Conservation (phyloP, 2,888 invertebrate genomes). For the Aphodius granarius region DNA sequence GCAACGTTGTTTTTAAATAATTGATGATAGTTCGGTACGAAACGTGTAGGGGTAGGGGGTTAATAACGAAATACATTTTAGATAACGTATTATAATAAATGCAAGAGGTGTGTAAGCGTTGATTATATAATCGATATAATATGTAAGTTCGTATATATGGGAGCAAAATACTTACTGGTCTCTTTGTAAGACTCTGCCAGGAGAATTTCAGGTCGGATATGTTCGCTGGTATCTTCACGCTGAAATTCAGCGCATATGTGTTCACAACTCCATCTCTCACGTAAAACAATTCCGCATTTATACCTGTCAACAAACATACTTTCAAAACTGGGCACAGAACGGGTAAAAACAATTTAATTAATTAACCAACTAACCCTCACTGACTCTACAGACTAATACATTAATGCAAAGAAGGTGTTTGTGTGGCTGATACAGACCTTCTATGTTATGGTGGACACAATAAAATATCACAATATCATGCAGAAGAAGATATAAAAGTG, state of each 20-base stretch:
- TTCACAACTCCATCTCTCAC: slow-evolving; percentile 83
- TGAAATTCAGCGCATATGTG: slow-evolving; percentile 82
- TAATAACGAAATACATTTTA: slow-evolving; percentile 4
- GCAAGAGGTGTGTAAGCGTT: slow-evolving; percentile 4
- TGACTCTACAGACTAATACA: too few species aligned
- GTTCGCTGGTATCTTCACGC: slow-evolving; percentile 77
- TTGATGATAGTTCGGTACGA: background rate
- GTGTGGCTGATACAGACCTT: too few species aligned
- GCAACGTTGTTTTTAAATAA: background rate
- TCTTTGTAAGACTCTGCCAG: slow-evolving; percentile 77
- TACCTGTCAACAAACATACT: slow-evolving; percentile 53
- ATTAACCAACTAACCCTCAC: too few species aligned
- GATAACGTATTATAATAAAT: slow-evolving; percentile 14
- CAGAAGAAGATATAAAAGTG: too few species aligned
- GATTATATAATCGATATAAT: slow-evolving; percentile 13
- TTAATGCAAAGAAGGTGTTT: too few species aligned
- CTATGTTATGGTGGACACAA: too few species aligned
- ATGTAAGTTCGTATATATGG: background rate
- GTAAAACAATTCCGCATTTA: slow-evolving; percentile 79
- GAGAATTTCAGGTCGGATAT: slow-evolving; percentile 82
- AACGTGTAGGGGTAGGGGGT: background rate
- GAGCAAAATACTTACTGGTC: slow-evolving; percentile 70
- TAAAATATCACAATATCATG: too few species aligned
- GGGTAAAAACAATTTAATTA: too few species aligned
- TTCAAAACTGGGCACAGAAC: too few species aligned